Percentiles rank a stretch among this genome's conserved stretches.
These are phyloP conservation scores for Galaxea fascicularis DNA, from an alignment of 92 coral and sea anemone species.

Conservation along the genomic window DNA sequence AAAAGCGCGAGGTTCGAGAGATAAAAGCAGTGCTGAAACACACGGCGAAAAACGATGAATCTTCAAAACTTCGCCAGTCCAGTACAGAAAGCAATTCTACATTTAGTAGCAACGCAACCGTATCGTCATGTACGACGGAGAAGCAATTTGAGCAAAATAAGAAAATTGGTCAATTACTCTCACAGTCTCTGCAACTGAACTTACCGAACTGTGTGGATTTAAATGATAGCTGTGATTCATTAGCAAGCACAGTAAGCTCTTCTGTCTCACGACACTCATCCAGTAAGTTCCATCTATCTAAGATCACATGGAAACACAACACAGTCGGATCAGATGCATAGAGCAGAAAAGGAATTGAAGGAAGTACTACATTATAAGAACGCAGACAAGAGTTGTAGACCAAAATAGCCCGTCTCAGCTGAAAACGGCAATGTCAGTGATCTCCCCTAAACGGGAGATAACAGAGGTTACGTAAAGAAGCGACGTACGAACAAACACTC, in stretches of 20 bases:
- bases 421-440: too few species aligned
- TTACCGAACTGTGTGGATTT: neutral
- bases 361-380: too few species aligned
- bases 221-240: neutral
- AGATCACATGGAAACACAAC: too few species aligned
- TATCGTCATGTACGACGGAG: constrained; percentile 3
- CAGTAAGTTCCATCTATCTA: neutral
- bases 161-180: constrained; percentile 1
- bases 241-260: neutral
- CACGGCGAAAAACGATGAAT: neutral
- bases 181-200: neutral
- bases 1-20: neutral
- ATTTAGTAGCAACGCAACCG: neutral
- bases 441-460: too few species aligned
- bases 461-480: too few species aligned
- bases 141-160: constrained; percentile 9
- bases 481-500: too few species aligned
- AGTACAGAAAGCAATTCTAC: neutral
- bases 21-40: neutral
- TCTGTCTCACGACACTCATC: neutral
- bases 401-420: too few species aligned
- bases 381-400: too few species aligned
- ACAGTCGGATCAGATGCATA: neutral
- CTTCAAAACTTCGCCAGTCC: neutral
- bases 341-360: neutral